Conservation (phyloP, 2,888 invertebrate species). For the Leptinotarsa tumamoca region DNA sequence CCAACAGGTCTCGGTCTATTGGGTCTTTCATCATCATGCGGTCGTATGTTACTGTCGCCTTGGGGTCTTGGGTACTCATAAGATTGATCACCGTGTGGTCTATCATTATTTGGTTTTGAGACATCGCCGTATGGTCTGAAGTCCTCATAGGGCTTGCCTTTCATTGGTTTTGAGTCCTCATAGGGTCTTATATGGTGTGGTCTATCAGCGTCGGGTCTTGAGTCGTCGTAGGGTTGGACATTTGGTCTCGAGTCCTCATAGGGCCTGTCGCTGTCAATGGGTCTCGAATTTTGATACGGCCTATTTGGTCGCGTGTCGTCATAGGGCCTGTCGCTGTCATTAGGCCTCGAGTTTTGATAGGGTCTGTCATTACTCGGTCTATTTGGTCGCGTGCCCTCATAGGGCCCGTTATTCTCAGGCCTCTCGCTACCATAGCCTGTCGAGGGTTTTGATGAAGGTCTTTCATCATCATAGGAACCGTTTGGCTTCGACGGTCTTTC, state of each 20-base stretch:
- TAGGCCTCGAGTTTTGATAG: background rate
- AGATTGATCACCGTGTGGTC: background rate
- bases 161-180: background rate
- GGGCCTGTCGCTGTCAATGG: background rate
- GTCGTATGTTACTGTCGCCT: background rate
- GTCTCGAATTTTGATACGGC: background rate
- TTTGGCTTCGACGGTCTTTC: background rate
- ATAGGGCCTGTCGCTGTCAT: background rate
- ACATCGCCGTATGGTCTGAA: background rate
- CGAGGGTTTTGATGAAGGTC: background rate
- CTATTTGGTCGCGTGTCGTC: background rate
- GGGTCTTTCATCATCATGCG: background rate
- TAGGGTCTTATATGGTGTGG: background rate
- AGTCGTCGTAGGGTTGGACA: background rate
- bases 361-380: background rate
- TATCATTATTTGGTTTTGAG: background rate
- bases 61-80: background rate
- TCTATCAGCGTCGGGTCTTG: background rate
- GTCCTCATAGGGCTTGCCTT: background rate
- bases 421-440: background rate
- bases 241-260: background rate
- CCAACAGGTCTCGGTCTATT: slow-evolving; percentile 7
- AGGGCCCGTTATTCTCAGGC: background rate
- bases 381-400: background rate
- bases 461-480: slow-evolving; percentile 10